Conservation (phyloP, 2,797 vertebrate species). For the Sebastes ruberrimus region DNA sequence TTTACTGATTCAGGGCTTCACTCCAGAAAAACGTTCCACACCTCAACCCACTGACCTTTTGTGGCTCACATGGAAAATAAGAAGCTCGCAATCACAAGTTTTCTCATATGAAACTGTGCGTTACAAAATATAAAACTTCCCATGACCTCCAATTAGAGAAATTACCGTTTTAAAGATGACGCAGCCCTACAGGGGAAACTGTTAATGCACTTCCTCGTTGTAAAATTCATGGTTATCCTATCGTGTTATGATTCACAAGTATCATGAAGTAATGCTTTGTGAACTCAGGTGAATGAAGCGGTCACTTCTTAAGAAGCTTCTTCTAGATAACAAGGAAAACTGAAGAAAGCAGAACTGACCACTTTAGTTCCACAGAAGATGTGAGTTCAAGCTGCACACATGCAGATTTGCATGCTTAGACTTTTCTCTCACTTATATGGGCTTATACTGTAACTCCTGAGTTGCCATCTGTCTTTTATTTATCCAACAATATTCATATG, state of each 20-base stretch:
- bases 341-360: neutral
- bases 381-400: neutral
- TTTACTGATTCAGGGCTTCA: neutral
- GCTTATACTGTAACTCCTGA: neutral
- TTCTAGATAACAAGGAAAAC: slow-evolving; percentile 13
- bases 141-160: neutral
- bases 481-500: neutral
- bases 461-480: neutral
- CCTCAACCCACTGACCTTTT: neutral
- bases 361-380: slow-evolving; percentile 14
- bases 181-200: neutral
- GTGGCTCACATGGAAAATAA: neutral
- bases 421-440: neutral
- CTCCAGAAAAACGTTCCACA: neutral
- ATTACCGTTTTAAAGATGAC: neutral
- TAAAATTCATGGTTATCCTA: neutral
- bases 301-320: slow-evolving; percentile 20
- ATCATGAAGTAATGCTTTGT: neutral
- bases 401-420: neutral
- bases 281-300: neutral
- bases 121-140: neutral
- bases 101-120: neutral
- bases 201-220: neutral
- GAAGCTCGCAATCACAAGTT: neutral
- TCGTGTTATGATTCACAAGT: neutral